Evolutionary conservation across 2,888 invertebrate genomes (phyloP), one percentile per base, ranked within the genome.

Genomic region (Ligdia adustata): DNA sequence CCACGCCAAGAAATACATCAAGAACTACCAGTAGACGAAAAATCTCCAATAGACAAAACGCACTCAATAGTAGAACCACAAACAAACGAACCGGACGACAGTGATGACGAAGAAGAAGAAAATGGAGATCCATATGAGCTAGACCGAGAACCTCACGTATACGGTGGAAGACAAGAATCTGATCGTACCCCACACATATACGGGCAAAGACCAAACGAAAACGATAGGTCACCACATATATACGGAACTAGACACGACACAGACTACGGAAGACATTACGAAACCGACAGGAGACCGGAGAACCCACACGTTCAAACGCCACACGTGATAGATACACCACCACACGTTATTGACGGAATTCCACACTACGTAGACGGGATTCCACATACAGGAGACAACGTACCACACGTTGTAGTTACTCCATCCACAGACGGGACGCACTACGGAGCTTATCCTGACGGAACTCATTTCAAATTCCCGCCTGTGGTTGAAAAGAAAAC

Each of bases 1-100:
- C 44, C 62, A 18, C 45, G 41, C 12, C 39, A 40, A 51, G 59
- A 58, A 31, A 34, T 33, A 26, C 49, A 53, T 9, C 52, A 56
- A 46, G 57, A 59, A 35, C 26, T 47, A 6, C 47, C 53, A 6
- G 53, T 57, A 37, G n/a, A n/a, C n/a, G 52, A 51, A 44, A 50
- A 14, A 27, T 40, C 37, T 15, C 16, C 37, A 26, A 37, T 45
- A 42, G 46, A 44, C 14, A 51, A 50, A 48, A 42, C 40, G 9
- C 50, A n/a, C n/a, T n/a, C 55, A 37, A 11, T 35, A n/a, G 32
- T 38, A 5, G 42, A 53, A 7, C 39, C 42, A 26, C 52, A 38
- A 32, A 27, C 9, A 24, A 43, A 42, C 24, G 46, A 16, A 9
- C 43, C 42, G 27, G 50, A 50, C 22, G 39, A 7, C 22, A 22